Evolutionary conservation across 2,797 vertebrate species (phyloP), one percentile per base, ranked within the genome.

Genomic region (Rhinichthys osculus): DNA sequence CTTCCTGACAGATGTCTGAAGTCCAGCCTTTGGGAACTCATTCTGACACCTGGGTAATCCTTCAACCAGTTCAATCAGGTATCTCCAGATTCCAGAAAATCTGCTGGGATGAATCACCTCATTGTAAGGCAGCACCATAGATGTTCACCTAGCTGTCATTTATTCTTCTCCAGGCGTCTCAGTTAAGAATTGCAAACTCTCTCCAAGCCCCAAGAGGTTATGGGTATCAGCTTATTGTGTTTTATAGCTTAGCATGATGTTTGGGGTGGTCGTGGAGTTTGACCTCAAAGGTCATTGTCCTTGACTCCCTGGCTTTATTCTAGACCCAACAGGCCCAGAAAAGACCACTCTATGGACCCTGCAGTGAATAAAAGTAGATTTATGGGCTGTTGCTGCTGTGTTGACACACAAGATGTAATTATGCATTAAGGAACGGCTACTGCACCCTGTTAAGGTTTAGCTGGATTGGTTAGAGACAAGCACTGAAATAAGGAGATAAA

Each of bases 281-380:
- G 88, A 91, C 91, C 89, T 89, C 57, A 76, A 83, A 91, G 91
- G 90, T 92, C 89, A 83, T 86, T 85, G 90, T 92, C 86, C 87
- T 87, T 83, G 88, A 92, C 86, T 92, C 44, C 83, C 54, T 72
- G 74, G 47, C 50, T 52, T 80, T 81, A 70, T 74, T 85, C 76
- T 69, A 35, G 54, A 47, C 80, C n/a, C 59, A 35, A 35, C 16
- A 52, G 42, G 42, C 69, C 90, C 88, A 88, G 85, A 90, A 84
- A 83, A 91, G 83, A 82, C 38, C 54, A 85, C 62, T 89, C 23
- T 82, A 59, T 59, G 81, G 89, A 90, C 90, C 83, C 88, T 89
- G 90, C 85, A 91, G 92, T 87, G 90, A 93, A 92, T 90, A 87
- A 88, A 90, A 67, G 19, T 38, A 86, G 54, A 90, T 87, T 90